phyloP scores from a whole-genome alignment of 1,140 invertebrate genomes.

The Meloidogyne floridensis region DNA sequence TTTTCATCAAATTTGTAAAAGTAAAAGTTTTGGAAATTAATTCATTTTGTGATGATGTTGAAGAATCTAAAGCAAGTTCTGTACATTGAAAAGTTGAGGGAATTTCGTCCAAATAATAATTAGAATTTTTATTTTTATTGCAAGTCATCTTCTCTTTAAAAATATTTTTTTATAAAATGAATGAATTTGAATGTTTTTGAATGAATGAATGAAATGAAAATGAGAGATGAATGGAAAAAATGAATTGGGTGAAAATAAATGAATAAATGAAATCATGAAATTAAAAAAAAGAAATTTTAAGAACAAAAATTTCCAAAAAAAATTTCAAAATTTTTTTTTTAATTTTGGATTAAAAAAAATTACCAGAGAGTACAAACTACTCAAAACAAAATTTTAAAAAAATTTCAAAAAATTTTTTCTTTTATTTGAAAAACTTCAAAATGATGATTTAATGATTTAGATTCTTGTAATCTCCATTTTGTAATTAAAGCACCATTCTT shows the following conservation, averaged over 20 bases:
- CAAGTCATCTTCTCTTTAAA: neutral
- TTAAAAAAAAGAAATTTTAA: neutral
- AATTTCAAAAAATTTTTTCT: constrained; percentile 24
- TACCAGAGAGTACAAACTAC: neutral
- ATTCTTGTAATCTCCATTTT: constrained; percentile 38
- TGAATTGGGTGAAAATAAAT: too few relatives aligned
- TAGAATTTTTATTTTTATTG: too few relatives aligned
- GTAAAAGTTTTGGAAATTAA: neutral
- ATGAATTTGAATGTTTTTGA: too few relatives aligned
- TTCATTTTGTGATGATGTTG: neutral
- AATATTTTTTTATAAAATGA: too few relatives aligned
- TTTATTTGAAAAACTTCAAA: constrained; percentile 36
- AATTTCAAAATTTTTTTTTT: too few relatives aligned
- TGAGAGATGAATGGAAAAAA: too few relatives aligned
- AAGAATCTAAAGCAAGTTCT: neutral
- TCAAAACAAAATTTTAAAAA: neutral
- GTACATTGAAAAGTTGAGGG: neutral
- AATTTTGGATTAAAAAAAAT: too few relatives aligned
- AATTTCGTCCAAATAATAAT: too few relatives aligned
- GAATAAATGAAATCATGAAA: too few relatives aligned
- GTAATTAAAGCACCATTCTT: constrained; percentile 29
- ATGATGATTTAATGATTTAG: constrained; percentile 39
- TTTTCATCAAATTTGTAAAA: constrained; percentile 1
- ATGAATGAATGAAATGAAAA: too few relatives aligned
- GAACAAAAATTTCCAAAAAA: neutral